Percentiles rank a stretch among this genome's conserved stretches.
phyloP scores from a whole-genome alignment of 2,888 invertebrate species.

The Sesamia inferens region DNA sequence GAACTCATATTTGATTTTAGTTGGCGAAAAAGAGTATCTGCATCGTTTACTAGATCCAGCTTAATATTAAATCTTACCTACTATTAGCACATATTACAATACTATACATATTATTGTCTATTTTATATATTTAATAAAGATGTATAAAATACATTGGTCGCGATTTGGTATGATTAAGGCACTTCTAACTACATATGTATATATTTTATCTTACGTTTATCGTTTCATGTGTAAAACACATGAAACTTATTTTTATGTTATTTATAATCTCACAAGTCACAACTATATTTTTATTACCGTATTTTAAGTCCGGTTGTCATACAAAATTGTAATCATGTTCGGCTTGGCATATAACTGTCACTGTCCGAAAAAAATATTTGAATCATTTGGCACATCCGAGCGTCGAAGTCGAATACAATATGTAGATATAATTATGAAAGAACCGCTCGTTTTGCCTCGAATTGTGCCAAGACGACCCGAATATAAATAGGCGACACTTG shows the following conservation, averaged over 20 bases:
- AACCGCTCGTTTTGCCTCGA: neutral
- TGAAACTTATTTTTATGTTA: conserved; percentile 16
- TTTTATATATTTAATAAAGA: conserved; percentile 13
- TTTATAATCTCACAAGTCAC: conserved; percentile 37
- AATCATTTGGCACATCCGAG: neutral
- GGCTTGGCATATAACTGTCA: neutral
- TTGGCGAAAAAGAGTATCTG: neutral
- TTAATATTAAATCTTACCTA: conserved; percentile 12
- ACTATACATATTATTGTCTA: conserved; percentile 34
- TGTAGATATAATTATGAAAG: neutral
- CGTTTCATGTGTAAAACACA: too few relatives aligned
- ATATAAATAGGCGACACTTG: neutral
- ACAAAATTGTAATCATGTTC: neutral
- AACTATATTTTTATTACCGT: neutral
- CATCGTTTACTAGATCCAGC: neutral
- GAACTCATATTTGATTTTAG: neutral
- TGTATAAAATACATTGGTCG: conserved; percentile 59
- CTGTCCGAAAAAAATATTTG: too few relatives aligned
- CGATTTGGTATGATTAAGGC: conserved; percentile 61
- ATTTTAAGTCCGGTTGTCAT: neutral
- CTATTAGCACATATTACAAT: conserved; percentile 22
- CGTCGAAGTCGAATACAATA: neutral
- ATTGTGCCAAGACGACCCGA: neutral
- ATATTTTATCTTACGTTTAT: conserved; percentile 26
- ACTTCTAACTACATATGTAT: conserved; percentile 37